Conservation (phyloP, 2,113 vertebrate species). For the Spea bombifrons region DNA sequence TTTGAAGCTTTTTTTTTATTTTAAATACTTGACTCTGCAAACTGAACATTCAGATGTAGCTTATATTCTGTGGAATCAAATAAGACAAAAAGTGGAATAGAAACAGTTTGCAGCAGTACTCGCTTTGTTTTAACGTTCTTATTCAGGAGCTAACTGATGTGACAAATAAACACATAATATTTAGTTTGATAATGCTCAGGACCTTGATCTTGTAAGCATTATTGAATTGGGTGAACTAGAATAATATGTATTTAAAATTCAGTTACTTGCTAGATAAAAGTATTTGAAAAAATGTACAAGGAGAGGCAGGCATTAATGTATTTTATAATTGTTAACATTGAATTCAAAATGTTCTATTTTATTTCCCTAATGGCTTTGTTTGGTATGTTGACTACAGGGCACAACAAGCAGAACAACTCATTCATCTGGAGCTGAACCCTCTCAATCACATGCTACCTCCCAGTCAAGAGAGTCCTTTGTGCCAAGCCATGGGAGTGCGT, state of each 20-base stretch:
- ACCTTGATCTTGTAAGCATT: background rate
- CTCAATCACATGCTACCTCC: constrained; percentile 64
- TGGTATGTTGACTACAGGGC: constrained; percentile 66
- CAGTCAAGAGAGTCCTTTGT: constrained; percentile 80
- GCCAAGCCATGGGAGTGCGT: constrained; percentile 85
- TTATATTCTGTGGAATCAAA: background rate
- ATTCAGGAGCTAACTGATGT: background rate
- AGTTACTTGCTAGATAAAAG: background rate
- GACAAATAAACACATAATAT: constrained; percentile 1
- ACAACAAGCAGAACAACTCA: constrained; percentile 78
- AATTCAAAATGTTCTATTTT: constrained; percentile 26
- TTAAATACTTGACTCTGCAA: constrained; percentile 1
- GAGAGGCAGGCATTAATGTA: background rate
- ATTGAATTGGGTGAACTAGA: background rate
- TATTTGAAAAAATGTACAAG: background rate
- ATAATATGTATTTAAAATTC: background rate
- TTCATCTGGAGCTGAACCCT: constrained; percentile 71
- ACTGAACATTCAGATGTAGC: background rate
- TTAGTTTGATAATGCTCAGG: background rate
- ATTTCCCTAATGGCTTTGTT: background rate
- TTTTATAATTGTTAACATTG: background rate
- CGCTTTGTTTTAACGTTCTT: background rate
- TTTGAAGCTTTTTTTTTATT: background rate
- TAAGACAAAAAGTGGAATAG: background rate
- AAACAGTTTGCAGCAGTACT: background rate